Evolutionary conservation across 2,888 invertebrate species (phyloP).

Genomic region (Eupelmus urozonus): DNA sequence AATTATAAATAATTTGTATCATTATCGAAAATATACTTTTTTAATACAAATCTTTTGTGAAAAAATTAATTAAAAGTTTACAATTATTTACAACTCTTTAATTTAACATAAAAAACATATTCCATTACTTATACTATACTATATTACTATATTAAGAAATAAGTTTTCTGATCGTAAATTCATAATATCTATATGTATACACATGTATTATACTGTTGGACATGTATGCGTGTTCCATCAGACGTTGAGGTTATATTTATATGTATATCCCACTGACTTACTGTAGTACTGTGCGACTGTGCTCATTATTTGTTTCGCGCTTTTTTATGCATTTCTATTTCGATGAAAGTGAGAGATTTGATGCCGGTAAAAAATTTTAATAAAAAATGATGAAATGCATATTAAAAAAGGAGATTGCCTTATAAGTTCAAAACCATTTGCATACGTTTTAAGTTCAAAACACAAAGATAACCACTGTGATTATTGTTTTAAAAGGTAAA

Average conservation of each 20-base stretch:
- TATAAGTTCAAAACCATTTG: conserved; percentile 59
- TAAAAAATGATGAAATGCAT: conserved; percentile 48
- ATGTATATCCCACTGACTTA: no score
- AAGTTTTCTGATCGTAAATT: no score
- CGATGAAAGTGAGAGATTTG: not conserved
- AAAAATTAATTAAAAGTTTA: conserved; percentile 33
- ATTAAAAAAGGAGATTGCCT: conserved; percentile 58
- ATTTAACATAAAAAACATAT: no score
- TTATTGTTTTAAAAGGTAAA: conserved; percentile 57
- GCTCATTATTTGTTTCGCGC: no score
- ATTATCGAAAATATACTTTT: conserved; percentile 42
- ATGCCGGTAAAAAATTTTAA: conserved; percentile 12
- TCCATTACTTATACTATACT: no score
- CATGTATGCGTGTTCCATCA: no score
- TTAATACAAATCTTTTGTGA: conserved; percentile 33
- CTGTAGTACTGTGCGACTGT: no score
- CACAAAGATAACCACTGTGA: conserved; percentile 57
- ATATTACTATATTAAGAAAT: no score
- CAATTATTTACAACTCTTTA: conserved; percentile 2
- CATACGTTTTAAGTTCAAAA: conserved; percentile 58
- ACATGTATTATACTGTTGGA: not conserved
- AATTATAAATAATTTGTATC: conserved; percentile 41
- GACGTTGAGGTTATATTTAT: not conserved
- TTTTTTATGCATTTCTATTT: no score
- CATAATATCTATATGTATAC: no score